Evolutionary conservation across 2,113 vertebrate species (phyloP), one percentile per base, ranked within the genome.

Genomic region (Meriones unguiculatus): DNA sequence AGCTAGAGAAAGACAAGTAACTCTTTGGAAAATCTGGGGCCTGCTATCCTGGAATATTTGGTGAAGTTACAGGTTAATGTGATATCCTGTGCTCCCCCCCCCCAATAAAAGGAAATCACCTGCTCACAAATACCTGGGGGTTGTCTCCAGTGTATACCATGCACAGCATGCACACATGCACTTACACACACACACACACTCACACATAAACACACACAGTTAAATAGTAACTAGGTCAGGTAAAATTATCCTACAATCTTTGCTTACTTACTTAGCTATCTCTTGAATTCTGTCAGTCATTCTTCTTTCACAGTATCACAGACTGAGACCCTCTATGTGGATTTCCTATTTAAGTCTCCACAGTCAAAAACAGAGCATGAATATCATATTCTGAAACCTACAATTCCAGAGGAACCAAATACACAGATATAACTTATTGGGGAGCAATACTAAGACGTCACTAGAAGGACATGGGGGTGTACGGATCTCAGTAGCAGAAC

Each of bases 241-340:
- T 9, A 89, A 84, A 96, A 41, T 89, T 86, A 95, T 76, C 59
- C 24, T 84, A n/a, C 30, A 85, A 73, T 93, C 24, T 85, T 92
- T 87, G 64, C 14, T 91, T 93, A 85, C 18, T 15, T 73, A 59
- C 3, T 89, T 95, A 69, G 5, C 32, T 64, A 69, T 7, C 64
- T 64, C 72, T 81, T 81, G 4, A 92, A 64, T 90, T 87, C 73
- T 93, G 2, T 77, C 52, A 59, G 54, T 90, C n/a, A 76, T 30
- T 18, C 32, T 90, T 35, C 2, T 10, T 81, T 86, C n/a, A 91
- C 54, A 70, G 7, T 75, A 75, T 93, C 38, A 64, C 24, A 25
- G 38, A 67, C 72, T 22, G 75, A 92, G 24, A 73, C 14, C 17
- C 11, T 89, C 18, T 81, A 28, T 1, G 20, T 64, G 11, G 32